phyloP scores from a whole-genome alignment of 2,113 vertebrate species.

The Cebidichthys violaceus region DNA sequence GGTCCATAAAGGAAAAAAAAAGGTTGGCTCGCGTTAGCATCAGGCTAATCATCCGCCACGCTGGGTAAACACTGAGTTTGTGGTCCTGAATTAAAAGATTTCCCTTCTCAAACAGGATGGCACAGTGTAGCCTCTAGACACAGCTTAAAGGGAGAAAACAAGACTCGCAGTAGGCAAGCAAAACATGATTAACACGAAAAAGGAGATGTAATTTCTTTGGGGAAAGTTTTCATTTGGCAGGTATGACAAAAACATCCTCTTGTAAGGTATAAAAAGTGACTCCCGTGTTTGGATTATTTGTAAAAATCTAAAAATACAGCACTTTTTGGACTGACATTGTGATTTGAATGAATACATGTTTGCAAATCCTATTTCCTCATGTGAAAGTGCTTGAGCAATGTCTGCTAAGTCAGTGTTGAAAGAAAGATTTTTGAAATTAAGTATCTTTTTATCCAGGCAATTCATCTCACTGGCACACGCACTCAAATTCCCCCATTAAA shows the following conservation, averaged over 20 bases:
- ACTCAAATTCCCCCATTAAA: neutral
- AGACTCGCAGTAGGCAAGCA: constrained; percentile 21
- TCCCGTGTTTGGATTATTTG: neutral
- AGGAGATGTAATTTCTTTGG: constrained; percentile 13
- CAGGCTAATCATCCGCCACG: constrained; percentile 29
- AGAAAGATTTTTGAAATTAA: constrained; percentile 14
- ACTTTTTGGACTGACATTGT: neutral
- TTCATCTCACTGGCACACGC: neutral
- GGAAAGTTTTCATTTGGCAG: constrained; percentile 1
- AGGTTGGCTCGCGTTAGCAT: constrained; percentile 28
- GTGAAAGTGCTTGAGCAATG: neutral
- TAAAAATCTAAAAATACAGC: neutral
- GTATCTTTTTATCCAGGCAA: neutral
- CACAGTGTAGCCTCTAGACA: constrained; percentile 10
- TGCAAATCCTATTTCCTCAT: neutral
- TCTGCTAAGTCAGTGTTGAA: constrained; percentile 1
- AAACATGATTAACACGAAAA: constrained; percentile 26
- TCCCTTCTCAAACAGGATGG: constrained; percentile 55
- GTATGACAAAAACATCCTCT: constrained; percentile 33
- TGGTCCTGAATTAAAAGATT: constrained; percentile 69
- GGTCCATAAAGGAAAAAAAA: constrained; percentile 15
- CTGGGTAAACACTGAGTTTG: constrained; percentile 61
- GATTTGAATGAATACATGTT: constrained; percentile 5
- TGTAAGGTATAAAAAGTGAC: neutral
- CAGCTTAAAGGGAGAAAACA: constrained; percentile 37